Conservation (phyloP, 2,888 invertebrate genomes). For the Eremobia ochroleuca region DNA sequence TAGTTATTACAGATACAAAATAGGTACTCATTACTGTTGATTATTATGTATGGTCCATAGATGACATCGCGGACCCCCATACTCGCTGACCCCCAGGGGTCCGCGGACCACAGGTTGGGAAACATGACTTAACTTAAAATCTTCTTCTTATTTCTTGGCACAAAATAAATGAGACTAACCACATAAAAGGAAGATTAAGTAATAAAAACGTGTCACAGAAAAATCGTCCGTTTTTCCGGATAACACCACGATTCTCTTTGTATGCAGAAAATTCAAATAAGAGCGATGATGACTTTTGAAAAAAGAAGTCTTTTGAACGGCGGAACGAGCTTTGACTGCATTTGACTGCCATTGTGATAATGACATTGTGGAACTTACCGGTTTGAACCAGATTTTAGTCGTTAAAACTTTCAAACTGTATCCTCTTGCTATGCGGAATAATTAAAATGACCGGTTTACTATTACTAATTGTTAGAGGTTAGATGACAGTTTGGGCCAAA, state of each 20-base stretch:
- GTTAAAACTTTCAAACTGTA: conserved; percentile 58
- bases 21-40: too few relatives aligned
- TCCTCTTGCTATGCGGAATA: conserved; percentile 7
- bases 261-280: conserved; percentile 45
- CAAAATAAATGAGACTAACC: conserved; percentile 9
- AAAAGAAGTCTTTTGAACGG: conserved; percentile 33
- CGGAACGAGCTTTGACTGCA: conserved; percentile 47
- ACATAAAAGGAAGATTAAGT: background rate
- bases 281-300: conserved; percentile 38
- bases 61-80: too few relatives aligned
- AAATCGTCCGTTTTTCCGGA: conserved; percentile 11
- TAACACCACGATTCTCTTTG: conserved; percentile 32
- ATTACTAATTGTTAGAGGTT: conserved; percentile 40
- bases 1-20: too few relatives aligned
- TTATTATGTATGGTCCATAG: too few relatives aligned
- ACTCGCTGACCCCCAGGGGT: too few relatives aligned
- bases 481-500: background rate
- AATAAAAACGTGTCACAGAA: background rate
- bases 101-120: too few relatives aligned
- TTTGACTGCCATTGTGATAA: too few relatives aligned
- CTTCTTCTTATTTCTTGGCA: too few relatives aligned
- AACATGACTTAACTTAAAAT: too few relatives aligned
- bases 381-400: conserved; percentile 57
- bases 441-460: conserved; percentile 37
- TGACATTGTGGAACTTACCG: conserved; percentile 49